A percentile compares a stretch with the other conserved stretches of the same genome.
These are phyloP conservation scores for Dasypogon diadema DNA, from an alignment of 2,888 invertebrate species.

Conservation along the genomic window DNA sequence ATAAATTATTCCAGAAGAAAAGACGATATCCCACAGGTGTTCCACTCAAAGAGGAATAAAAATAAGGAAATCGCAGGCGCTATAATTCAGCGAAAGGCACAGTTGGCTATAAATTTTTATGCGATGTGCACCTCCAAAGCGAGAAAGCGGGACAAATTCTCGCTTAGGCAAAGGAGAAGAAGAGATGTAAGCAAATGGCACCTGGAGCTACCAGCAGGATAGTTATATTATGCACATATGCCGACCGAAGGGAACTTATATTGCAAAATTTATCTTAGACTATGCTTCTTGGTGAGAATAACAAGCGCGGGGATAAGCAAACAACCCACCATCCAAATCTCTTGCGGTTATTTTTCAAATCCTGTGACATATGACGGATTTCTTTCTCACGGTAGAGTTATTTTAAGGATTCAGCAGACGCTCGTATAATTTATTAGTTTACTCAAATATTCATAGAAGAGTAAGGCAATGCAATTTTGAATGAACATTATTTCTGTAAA, in stretches of 20 bases:
- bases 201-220: neutral
- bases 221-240: neutral
- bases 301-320: neutral
- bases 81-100: conserved; percentile 34
- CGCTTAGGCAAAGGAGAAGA: neutral
- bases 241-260: neutral
- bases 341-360: neutral
- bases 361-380: no score
- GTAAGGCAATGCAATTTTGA: neutral
- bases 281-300: neutral
- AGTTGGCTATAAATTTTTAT: conserved; percentile 22
- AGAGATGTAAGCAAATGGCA: neutral
- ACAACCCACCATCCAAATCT: neutral
- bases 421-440: neutral
- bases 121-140: neutral
- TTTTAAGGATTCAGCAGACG: neutral
- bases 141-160: neutral
- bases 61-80: conserved; percentile 51
- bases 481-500: no score
- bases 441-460: neutral
- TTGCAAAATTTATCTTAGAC: neutral
- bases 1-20: conserved; percentile 50
- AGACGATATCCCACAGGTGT: conserved; percentile 52
- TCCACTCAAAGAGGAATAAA: conserved; percentile 47
- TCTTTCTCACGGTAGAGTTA: neutral